Conservation (phyloP, 2,797 vertebrate genomes). For the Aotus griseimembra region DNA sequence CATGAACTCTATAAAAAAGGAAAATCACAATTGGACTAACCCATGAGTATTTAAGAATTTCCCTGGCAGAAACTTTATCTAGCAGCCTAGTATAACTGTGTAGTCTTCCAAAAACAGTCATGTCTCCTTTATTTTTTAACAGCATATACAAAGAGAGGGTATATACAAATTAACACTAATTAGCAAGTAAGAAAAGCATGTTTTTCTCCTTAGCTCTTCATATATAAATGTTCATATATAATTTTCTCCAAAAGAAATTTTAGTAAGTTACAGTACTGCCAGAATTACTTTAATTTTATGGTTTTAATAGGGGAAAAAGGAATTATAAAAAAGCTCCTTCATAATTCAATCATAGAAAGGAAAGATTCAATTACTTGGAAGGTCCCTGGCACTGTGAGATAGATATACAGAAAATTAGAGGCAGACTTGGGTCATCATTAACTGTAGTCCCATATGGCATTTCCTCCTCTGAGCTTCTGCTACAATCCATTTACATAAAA, state of each 20-base stretch:
- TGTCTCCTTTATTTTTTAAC: background rate
- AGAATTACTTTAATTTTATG: constrained; percentile 81
- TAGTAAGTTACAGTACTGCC: constrained; percentile 64
- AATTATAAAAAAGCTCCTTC: constrained; percentile 76
- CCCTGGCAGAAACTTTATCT: background rate
- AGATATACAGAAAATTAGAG: constrained; percentile 78
- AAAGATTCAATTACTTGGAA: constrained; percentile 83
- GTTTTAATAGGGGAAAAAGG: constrained; percentile 74
- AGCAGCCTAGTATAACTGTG: background rate
- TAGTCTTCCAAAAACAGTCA: background rate
- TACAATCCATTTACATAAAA: constrained; percentile 73
- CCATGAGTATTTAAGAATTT: background rate
- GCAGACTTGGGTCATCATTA: constrained; percentile 76
- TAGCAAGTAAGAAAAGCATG: constrained; percentile 66
- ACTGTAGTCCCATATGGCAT: constrained; percentile 74
- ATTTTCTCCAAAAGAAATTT: constrained; percentile 76
- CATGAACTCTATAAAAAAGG: background rate
- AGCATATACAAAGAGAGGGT: background rate
- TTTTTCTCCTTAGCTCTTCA: constrained; percentile 64
- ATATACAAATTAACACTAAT: constrained; percentile 61
- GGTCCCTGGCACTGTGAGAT: constrained; percentile 68
- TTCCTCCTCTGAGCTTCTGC: constrained; percentile 59
- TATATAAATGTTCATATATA: constrained; percentile 66
- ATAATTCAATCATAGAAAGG: constrained; percentile 78
- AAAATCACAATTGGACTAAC: background rate